Evolutionary conservation across 1,140 invertebrate genomes (phyloP).

Genomic region (Drosophila grimshawi): DNA sequence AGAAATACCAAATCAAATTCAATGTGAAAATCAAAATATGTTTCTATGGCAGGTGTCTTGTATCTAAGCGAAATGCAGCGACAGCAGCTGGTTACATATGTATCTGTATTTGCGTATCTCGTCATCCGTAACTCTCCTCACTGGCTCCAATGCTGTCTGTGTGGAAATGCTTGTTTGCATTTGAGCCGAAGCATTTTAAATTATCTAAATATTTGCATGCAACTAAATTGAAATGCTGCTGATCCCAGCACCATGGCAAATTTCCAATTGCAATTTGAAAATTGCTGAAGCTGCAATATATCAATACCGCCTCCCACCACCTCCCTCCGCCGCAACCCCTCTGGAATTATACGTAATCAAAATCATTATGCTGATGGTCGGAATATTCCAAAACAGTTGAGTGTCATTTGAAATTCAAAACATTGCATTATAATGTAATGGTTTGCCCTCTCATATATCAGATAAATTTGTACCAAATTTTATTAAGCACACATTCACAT

Average conservation of each 20-base stretch:
- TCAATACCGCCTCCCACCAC: neutral
- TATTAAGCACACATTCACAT: neutral
- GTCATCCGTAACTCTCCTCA: slow-evolving; percentile 29
- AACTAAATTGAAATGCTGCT: slow-evolving; percentile 73
- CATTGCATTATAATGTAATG: slow-evolving; percentile 15
- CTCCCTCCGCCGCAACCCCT: no score
- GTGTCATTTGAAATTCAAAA: neutral
- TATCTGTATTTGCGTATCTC: slow-evolving; percentile 12
- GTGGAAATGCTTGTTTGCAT: slow-evolving; percentile 17
- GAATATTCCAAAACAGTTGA: slow-evolving; percentile 22
- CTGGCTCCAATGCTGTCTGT: slow-evolving; percentile 1
- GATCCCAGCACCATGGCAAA: slow-evolving; percentile 11
- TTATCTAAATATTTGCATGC: slow-evolving; percentile 79
- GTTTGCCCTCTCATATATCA: slow-evolving; percentile 1
- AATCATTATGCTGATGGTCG: slow-evolving; percentile 12
- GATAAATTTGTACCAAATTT: neutral
- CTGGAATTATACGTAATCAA: neutral
- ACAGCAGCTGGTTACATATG: slow-evolving; percentile 56
- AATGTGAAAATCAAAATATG: slow-evolving; percentile 11
- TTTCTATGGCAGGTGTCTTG: slow-evolving; percentile 16
- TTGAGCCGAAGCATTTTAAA: slow-evolving; percentile 64
- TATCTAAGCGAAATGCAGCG: slow-evolving; percentile 61
- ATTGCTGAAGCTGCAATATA: slow-evolving; percentile 20
- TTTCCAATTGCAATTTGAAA: slow-evolving; percentile 29
- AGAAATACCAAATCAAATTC: neutral